Conservation (phyloP, 2,888 invertebrate genomes). For the Agrotis ipsilon region DNA sequence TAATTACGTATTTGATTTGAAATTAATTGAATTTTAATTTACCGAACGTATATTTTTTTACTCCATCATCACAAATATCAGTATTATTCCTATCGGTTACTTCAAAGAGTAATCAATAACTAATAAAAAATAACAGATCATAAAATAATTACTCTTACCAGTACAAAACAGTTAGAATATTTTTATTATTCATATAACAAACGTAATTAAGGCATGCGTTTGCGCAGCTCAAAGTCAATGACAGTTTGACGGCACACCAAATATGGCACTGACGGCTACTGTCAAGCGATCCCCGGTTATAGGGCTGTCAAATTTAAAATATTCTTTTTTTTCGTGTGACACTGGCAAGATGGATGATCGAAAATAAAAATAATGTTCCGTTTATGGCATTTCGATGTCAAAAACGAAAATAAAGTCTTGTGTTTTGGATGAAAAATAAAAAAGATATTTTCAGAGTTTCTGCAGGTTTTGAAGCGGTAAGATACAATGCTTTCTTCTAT, state of each 20-base stretch:
- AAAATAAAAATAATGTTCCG: conserved; percentile 46
- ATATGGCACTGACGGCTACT: conserved; percentile 78
- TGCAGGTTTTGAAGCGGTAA: background rate
- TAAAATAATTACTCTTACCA: conserved; percentile 38
- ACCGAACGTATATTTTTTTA: too few relatives aligned
- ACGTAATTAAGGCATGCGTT: conserved; percentile 62
- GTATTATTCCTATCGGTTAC: background rate
- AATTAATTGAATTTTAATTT: conserved; percentile 18
- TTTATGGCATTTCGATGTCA: conserved; percentile 45
- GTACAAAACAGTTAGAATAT: conserved; percentile 52
- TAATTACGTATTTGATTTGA: conserved; percentile 1
- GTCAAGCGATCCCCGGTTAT: conserved; percentile 65
- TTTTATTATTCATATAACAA: conserved; percentile 65
- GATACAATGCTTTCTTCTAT: background rate
- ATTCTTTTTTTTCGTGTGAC: conserved; percentile 37
- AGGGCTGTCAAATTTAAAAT: conserved; percentile 62
- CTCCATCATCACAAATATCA: too few relatives aligned
- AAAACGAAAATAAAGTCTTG: conserved; percentile 10
- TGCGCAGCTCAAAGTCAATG: conserved; percentile 71
- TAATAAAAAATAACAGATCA: conserved; percentile 36
- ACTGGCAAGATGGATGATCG: conserved; percentile 54
- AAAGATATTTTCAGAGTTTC: background rate
- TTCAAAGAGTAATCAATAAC: conserved; percentile 34
- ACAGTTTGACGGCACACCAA: conserved; percentile 83
- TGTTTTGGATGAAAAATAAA: conserved; percentile 18